These are phyloP conservation scores for Trichogramma dendrolimi DNA, from an alignment of 2,888 invertebrate genomes.

Conservation along the genomic window DNA sequence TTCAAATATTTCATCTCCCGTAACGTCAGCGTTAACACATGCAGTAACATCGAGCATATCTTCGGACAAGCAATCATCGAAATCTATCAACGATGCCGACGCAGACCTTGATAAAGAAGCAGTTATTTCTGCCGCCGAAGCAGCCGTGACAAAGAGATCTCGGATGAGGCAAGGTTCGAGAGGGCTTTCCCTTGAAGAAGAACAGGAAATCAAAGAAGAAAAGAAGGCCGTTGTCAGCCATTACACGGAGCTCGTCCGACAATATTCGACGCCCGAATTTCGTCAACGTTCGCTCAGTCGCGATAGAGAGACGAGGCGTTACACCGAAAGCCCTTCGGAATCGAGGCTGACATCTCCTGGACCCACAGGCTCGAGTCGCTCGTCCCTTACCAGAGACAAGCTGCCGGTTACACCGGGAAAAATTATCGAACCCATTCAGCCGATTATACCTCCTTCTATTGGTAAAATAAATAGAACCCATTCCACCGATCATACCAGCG, in stretches of 20 bases:
- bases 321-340: conserved; percentile 3
- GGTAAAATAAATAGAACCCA: conserved; percentile 22
- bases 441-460: not conserved
- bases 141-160: conserved; percentile 45
- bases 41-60: no score
- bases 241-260: conserved; percentile 75
- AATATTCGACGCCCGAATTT: conserved; percentile 55
- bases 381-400: conserved; percentile 9
- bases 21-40: no score
- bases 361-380: not conserved
- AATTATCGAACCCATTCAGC: conserved; percentile 19
- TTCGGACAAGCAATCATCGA: conserved; percentile 28
- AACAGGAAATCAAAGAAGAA: conserved; percentile 43
- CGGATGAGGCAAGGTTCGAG: conserved; percentile 41
- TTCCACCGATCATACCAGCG: conserved; percentile 22
- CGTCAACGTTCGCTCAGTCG: conserved; percentile 24
- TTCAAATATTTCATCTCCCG: no score
- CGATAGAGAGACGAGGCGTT: conserved; percentile 20
- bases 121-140: conserved; percentile 48
- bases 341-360: conserved; percentile 9
- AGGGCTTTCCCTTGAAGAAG: conserved; percentile 39
- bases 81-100: conserved; percentile 40
- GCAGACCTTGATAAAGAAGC: conserved; percentile 47
- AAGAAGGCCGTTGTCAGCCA: conserved; percentile 64
- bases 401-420: conserved; percentile 13